These are phyloP conservation scores for Cheirogaleus medius DNA, from an alignment of 2,113 vertebrate genomes.

Conservation along the genomic window DNA sequence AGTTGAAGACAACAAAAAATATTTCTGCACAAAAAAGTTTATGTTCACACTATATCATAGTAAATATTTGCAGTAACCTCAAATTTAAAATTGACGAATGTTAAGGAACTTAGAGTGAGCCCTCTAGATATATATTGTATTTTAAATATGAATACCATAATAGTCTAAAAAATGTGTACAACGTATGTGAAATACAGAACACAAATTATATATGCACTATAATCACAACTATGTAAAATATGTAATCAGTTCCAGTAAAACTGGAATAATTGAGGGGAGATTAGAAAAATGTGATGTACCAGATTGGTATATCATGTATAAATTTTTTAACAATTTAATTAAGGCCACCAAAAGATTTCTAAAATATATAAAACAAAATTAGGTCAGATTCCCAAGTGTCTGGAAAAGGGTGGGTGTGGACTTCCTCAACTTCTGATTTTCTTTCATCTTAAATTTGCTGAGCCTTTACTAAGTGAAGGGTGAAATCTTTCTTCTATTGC, in stretches of 20 bases:
- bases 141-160: neutral
- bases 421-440: conserved; percentile 34
- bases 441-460: conserved; percentile 71
- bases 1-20: neutral
- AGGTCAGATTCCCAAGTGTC: neutral
- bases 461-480: conserved; percentile 65
- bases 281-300: neutral
- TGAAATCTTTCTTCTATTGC: conserved; percentile 66
- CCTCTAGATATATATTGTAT: neutral
- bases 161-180: neutral
- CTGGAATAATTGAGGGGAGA: neutral
- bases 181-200: neutral
- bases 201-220: neutral
- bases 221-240: neutral
- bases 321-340: conserved; percentile 17
- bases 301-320: neutral
- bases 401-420: conserved; percentile 58
- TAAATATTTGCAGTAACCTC: neutral
- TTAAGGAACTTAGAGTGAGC: neutral
- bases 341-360: neutral
- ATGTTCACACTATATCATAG: neutral
- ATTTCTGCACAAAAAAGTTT: neutral
- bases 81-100: neutral
- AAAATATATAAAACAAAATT: neutral
- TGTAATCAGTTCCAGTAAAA: neutral